A percentile compares a stretch with the other conserved stretches of the same genome.
Conservation (phyloP, 2,888 invertebrate genomes). For the Beris morrisii region DNA sequence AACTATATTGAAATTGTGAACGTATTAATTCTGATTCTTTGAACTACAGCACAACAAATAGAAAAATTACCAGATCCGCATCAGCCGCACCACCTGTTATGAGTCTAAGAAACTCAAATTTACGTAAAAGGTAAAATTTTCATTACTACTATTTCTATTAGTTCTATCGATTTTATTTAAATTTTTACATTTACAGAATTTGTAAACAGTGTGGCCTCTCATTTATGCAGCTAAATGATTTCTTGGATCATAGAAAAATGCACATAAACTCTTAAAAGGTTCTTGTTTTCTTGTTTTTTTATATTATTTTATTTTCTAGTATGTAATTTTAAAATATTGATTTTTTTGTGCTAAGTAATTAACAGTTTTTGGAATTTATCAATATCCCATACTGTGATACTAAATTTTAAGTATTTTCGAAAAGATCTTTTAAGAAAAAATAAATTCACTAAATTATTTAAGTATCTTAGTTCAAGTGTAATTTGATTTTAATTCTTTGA, state of each 20-base stretch:
- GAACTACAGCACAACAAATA: background rate
- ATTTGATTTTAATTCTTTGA: background rate
- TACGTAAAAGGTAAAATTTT: slow-evolving; percentile 15
- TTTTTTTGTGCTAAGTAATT: slow-evolving; percentile 1
- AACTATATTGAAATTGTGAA: background rate
- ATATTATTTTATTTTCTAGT: background rate
- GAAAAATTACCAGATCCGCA: slow-evolving; percentile 15
- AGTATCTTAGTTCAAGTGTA: background rate
- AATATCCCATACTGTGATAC: slow-evolving; percentile 29
- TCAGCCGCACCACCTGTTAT: slow-evolving; percentile 5
- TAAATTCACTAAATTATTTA: background rate
- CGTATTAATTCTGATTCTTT: background rate
- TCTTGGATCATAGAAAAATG: slow-evolving; percentile 30
- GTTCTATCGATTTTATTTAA: background rate
- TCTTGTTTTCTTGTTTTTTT: background rate
- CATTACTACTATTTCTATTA: background rate
- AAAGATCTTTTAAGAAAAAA: background rate
- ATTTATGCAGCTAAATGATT: slow-evolving; percentile 18
- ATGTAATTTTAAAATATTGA: background rate
- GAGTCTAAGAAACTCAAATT: slow-evolving; percentile 21
- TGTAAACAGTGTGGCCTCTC: slow-evolving; percentile 34
- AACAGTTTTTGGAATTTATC: slow-evolving; percentile 1
- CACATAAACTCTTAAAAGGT: slow-evolving; percentile 12
- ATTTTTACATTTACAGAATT: slow-evolving; percentile 20
- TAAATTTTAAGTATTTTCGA: slow-evolving; percentile 15